phyloP scores from a whole-genome alignment of 2,888 invertebrate genomes.

The Ochlodes sylvanus region DNA sequence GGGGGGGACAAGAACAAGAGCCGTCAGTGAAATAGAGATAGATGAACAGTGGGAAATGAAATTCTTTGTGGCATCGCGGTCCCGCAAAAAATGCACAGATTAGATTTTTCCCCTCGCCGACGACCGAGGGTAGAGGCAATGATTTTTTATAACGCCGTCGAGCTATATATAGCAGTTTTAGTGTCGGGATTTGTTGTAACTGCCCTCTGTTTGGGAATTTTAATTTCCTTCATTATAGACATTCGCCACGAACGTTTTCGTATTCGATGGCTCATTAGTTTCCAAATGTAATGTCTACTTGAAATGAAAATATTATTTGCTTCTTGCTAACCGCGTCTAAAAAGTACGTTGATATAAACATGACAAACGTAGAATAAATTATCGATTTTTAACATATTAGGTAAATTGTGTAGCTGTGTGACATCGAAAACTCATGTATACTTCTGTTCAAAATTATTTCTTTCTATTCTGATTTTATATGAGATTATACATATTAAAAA shows the following conservation, averaged over 20 bases:
- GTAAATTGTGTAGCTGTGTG: too few species aligned
- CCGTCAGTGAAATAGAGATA: conserved; percentile 86
- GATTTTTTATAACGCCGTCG: conserved; percentile 83
- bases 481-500: too few species aligned
- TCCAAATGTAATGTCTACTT: neutral
- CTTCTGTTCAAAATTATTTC: too few species aligned
- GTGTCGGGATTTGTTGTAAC: conserved; percentile 82
- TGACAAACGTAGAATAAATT: too few species aligned
- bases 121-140: conserved; percentile 78
- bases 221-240: conserved; percentile 80
- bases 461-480: too few species aligned
- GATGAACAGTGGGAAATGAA: conserved; percentile 86
- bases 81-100: conserved; percentile 86
- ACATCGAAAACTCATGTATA: too few species aligned
- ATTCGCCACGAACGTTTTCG: conserved; percentile 49
- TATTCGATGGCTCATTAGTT: conserved; percentile 19
- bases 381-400: too few species aligned
- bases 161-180: conserved; percentile 83
- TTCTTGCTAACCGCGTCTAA: too few species aligned
- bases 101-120: conserved; percentile 84
- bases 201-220: conserved; percentile 81
- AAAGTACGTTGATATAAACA: too few species aligned
- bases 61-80: conserved; percentile 86
- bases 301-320: neutral
- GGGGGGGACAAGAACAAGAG: conserved; percentile 80